A percentile compares a stretch with the other conserved stretches of the same genome.
phyloP scores from a whole-genome alignment of 2,888 invertebrate genomes.

The Apomyelois bistriatella region DNA sequence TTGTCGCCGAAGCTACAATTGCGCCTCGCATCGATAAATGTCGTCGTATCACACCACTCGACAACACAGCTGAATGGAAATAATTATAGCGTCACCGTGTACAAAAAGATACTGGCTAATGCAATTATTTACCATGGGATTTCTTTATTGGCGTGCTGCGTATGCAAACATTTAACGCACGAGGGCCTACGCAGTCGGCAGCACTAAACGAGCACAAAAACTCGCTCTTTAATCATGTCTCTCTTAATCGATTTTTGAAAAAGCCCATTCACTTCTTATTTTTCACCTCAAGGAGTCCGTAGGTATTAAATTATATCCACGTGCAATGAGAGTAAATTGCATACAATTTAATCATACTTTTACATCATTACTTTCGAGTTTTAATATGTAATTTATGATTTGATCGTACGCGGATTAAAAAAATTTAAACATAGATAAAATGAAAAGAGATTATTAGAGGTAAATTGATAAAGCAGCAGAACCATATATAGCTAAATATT shows the following conservation, averaged over 20 bases:
- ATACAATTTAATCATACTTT: constrained; percentile 43
- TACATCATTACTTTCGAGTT: constrained; percentile 31
- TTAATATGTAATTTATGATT: constrained; percentile 42
- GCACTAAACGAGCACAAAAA: constrained; percentile 45
- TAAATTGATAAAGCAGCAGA: neutral
- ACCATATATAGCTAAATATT: no score
- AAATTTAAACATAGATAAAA: constrained; percentile 8
- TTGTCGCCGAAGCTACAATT: constrained; percentile 5
- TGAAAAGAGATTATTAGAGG: neutral
- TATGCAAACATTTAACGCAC: constrained; percentile 64
- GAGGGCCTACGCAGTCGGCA: constrained; percentile 38
- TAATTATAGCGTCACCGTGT: constrained; percentile 51
- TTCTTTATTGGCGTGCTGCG: constrained; percentile 51
- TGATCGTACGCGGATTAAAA: constrained; percentile 4
- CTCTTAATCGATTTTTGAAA: constrained; percentile 72
- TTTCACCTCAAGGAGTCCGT: constrained; percentile 47
- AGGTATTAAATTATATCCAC: constrained; percentile 56
- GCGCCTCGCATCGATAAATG: constrained; percentile 30
- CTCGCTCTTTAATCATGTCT: constrained; percentile 65
- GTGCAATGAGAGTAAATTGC: constrained; percentile 60
- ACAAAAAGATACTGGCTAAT: constrained; percentile 54
- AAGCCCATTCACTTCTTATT: constrained; percentile 51
- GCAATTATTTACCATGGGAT: constrained; percentile 66
- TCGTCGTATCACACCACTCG: constrained; percentile 37
- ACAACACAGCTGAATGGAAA: constrained; percentile 44